A percentile compares a stretch with the other conserved stretches of the same genome.
Evolutionary conservation across 2,113 vertebrate species (phyloP).

Genomic region (Porphyrio hochstetteri): DNA sequence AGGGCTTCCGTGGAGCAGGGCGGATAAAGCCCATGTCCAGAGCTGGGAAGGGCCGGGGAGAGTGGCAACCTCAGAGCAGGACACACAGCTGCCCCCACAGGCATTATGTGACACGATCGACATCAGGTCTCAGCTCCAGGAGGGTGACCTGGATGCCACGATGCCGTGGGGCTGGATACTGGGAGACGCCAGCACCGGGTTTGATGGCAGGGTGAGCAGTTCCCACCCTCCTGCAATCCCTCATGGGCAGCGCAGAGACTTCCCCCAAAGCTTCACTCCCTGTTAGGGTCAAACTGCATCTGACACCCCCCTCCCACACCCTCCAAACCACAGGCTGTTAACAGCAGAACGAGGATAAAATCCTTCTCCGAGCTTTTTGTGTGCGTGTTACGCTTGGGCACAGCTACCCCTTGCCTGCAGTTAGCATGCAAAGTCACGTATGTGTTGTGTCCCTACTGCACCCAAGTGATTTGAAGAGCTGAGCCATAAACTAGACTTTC

Average conservation of each 20-base stretch:
- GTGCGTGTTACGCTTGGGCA: neutral
- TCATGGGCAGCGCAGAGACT: neutral
- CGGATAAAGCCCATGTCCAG: fast-evolving
- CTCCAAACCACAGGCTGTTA: neutral
- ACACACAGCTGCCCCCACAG: fast-evolving
- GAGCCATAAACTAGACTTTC: neutral
- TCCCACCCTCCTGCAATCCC: neutral
- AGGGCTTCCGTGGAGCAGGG: neutral
- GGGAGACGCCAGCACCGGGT: neutral
- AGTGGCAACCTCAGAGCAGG: neutral
- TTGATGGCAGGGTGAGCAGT: fast-evolving
- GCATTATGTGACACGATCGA: fast-evolving
- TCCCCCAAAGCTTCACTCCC: neutral
- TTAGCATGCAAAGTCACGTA: neutral
- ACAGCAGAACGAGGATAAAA: fast-evolving
- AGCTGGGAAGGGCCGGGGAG: neutral
- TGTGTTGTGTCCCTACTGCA: neutral
- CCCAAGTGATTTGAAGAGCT: neutral
- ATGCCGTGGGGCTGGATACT: neutral
- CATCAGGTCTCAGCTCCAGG: neutral
- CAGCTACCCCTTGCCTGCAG: neutral
- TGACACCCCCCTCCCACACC: too few relatives aligned
- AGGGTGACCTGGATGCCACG: fast-evolving
- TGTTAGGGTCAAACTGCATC: fast-evolving
- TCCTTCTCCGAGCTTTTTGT: neutral